phyloP scores from a whole-genome alignment of 2,797 vertebrate genomes.

The Danio aesculapii region DNA sequence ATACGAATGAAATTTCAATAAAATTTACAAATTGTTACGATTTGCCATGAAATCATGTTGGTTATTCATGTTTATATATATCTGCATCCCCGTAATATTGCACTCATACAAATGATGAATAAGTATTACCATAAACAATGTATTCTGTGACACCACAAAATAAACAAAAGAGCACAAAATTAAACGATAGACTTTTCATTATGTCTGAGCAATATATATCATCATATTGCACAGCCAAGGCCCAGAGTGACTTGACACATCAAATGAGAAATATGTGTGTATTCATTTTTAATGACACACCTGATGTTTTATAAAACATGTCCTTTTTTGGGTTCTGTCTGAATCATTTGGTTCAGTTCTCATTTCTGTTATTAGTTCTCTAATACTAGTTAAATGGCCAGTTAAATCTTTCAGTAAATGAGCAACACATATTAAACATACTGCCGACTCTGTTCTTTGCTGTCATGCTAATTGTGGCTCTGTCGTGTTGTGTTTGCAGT shows the following conservation, averaged over 20 bases:
- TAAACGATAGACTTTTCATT: too few relatives aligned
- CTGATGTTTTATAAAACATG: constrained; percentile 47
- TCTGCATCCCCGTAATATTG: too few relatives aligned
- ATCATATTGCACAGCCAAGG: too few relatives aligned
- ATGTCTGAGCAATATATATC: too few relatives aligned
- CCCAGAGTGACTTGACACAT: neutral
- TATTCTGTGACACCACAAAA: too few relatives aligned
- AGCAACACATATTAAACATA: neutral
- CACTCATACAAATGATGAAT: too few relatives aligned
- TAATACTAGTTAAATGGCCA: constrained; percentile 22
- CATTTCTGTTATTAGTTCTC: constrained; percentile 42
- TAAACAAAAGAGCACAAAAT: too few relatives aligned
- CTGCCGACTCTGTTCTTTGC: neutral
- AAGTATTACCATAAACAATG: too few relatives aligned
- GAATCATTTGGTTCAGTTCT: constrained; percentile 36
- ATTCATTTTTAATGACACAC: constrained; percentile 16
- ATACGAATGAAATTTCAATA: too few relatives aligned
- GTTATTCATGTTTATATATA: too few relatives aligned
- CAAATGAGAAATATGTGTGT: neutral
- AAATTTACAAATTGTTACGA: too few relatives aligned
- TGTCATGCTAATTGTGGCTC: constrained; percentile 17
- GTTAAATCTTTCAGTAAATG: constrained; percentile 30
- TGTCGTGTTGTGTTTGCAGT: constrained; percentile 14
- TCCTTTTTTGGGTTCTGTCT: constrained; percentile 27
- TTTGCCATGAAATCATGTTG: too few relatives aligned